Base-by-base conservation (phyloP, 1,140 invertebrate genomes). In the Sitodiplosis mosellana region DNA sequence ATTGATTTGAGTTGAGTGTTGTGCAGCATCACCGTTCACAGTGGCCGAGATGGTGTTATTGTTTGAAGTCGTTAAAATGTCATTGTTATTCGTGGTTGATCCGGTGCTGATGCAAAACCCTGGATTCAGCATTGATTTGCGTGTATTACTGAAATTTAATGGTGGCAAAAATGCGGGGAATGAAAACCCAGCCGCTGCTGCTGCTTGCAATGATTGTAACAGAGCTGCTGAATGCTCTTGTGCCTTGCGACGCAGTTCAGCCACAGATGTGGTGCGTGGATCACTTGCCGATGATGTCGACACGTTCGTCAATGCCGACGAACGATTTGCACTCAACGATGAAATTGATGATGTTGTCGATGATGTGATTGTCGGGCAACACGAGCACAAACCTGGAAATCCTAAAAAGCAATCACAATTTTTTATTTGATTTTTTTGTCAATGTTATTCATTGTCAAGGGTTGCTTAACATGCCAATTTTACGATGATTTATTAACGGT, bases 181-280 rank as follows among this genome's bases (percentile, higher is more conserved):
- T 10, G 62, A 58, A 42, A 64, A 36, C 12, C 62, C 62, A 48
- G 48, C 69, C 56, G 61, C 74, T 55, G 69, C 74, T 59, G 66
- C 71, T 56, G 59, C 69, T 49, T 77, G 81, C 20, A 85, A 65
- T 17, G 76, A 80, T 56, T 84, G 81, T 45, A 87, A 63, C 11
- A 87, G 67, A 0, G 87, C 86, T 0, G 87, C 87, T 1, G 85
- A 87, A 62, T 92, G 87, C 59, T 91, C 88, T 60, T 90, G 85
- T 0, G 87, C 87, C 62, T 91, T 91, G 20, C 87, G 73, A 12
- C 87, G 70, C 8, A 91, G 67, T 56, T 91, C 87, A 1, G 87
- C 87, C 15, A 91, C 81, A 61, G 83, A 87, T 49, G 79, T 80
- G n/a, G 77, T 81, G 48, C 83, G 68, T 51, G 75, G 70, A 63